Conservation (phyloP, 2,797 vertebrate genomes). For the Peromyscus aztecus region DNA sequence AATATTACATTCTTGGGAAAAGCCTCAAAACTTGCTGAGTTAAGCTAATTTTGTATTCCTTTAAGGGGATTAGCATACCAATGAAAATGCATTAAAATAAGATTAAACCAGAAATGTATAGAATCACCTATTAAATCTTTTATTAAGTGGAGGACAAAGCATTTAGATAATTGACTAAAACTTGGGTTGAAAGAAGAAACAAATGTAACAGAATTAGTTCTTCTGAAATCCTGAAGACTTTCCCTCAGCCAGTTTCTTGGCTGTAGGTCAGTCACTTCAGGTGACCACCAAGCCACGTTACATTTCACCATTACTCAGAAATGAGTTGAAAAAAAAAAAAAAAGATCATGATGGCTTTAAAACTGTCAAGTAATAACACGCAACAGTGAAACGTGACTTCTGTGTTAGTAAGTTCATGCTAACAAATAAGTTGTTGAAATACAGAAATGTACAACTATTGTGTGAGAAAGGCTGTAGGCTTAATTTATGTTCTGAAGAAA, state of each 20-base stretch:
- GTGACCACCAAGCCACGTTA: neutral
- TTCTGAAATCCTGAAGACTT: neutral
- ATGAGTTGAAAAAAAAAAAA: neutral
- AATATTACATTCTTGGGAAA: slow-evolving; percentile 48
- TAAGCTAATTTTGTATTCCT: slow-evolving; percentile 62
- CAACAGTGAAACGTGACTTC: neutral
- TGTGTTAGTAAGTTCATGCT: neutral
- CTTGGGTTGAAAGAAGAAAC: slow-evolving; percentile 38
- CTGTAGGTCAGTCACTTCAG: too few relatives aligned
- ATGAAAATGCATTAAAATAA: slow-evolving; percentile 57
- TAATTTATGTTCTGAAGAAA: neutral
- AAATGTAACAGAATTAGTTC: neutral
- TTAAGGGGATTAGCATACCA: neutral
- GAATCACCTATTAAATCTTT: slow-evolving; percentile 67
- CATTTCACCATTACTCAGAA: neutral
- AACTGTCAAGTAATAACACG: neutral
- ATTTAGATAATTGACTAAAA: slow-evolving; percentile 65
- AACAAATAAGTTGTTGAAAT: neutral
- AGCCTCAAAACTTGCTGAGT: slow-evolving; percentile 49
- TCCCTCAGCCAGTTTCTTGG: neutral
- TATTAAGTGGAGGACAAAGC: slow-evolving; percentile 52
- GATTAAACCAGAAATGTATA: slow-evolving; percentile 51
- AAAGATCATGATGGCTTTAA: neutral
- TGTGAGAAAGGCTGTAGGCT: neutral
- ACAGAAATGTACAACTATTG: neutral